Conservation (phyloP, 2,113 vertebrate genomes). For the Thunnus thynnus region DNA sequence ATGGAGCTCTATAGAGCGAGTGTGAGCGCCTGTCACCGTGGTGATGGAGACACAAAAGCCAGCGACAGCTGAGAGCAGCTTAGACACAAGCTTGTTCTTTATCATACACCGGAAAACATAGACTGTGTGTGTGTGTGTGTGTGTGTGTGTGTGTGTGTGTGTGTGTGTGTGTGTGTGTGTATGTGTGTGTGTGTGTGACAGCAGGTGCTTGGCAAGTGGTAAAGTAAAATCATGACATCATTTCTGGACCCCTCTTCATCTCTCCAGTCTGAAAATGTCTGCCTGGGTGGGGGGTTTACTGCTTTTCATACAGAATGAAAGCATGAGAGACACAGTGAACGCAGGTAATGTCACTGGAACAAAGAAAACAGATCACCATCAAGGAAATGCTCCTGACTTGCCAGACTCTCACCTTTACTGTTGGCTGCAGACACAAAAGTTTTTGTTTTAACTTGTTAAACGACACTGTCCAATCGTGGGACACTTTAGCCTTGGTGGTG, state of each 20-base stretch:
- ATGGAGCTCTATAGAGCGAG: constrained; percentile 30
- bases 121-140: constrained; percentile 2
- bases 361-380: too few relatives aligned
- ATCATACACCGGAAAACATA: not conserved
- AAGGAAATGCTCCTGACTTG: too few relatives aligned
- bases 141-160: not conserved
- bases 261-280: not conserved
- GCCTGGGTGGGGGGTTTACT: too few relatives aligned
- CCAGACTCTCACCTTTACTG: too few relatives aligned
- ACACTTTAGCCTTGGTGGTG: too few relatives aligned
- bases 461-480: too few relatives aligned
- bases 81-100: constrained; percentile 17
- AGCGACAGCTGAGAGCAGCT: constrained; percentile 62
- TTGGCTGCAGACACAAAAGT: too few relatives aligned
- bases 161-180: constrained; percentile 2
- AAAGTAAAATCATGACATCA: constrained; percentile 17
- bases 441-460: too few relatives aligned
- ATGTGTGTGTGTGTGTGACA: not conserved
- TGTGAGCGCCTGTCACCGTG: constrained; percentile 25
- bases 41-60: constrained; percentile 53
- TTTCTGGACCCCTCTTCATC: not conserved
- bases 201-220: constrained; percentile 34
- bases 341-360: too few relatives aligned
- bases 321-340: too few relatives aligned
- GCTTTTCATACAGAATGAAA: too few relatives aligned